Evolutionary conservation across 2,113 vertebrate genomes (phyloP).

Genomic region (Pantherophis guttatus): DNA sequence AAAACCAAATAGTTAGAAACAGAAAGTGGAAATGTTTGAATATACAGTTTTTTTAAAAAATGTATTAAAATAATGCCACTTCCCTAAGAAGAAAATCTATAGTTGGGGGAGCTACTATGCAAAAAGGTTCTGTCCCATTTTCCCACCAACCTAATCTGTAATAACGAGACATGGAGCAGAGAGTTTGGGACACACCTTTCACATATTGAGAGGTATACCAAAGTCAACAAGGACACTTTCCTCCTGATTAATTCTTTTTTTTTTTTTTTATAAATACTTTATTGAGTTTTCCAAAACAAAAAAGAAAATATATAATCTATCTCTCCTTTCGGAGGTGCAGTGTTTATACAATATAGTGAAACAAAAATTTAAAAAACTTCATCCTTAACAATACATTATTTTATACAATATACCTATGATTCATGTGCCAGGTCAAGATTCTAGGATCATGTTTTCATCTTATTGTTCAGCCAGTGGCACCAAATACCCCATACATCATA

Average conservation of each 20-base stretch:
- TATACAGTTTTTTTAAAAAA: not conserved
- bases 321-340: too few species aligned
- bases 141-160: not conserved
- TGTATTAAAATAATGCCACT: not conserved
- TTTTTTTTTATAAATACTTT: too few species aligned
- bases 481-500: too few species aligned
- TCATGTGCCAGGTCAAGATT: too few species aligned
- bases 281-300: too few species aligned
- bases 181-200: not conserved
- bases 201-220: not conserved
- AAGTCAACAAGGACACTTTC: not conserved
- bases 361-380: too few species aligned
- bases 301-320: too few species aligned
- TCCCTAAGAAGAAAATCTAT: not conserved
- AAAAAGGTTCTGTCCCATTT: not conserved
- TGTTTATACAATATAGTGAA: too few species aligned
- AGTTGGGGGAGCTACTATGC: not conserved
- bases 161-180: not conserved
- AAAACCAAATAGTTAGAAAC: not conserved
- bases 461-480: too few species aligned
- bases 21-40: not conserved
- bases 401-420: too few species aligned
- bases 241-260: not conserved
- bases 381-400: too few species aligned
- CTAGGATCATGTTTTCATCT: too few species aligned